Conservation (phyloP, 2,113 vertebrate genomes). For the Pithys albifrons region DNA sequence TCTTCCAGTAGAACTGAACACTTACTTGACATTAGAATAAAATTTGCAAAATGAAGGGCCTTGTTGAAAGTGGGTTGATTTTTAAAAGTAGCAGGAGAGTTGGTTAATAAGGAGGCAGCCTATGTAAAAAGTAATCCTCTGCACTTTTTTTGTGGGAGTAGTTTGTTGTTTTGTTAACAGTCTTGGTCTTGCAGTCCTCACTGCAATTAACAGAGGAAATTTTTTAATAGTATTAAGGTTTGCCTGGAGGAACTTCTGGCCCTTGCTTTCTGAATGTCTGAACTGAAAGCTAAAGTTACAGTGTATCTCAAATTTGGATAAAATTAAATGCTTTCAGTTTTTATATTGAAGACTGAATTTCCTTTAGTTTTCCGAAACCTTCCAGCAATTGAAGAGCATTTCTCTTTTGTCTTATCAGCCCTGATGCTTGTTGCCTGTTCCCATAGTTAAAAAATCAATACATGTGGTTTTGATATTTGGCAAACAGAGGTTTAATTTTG, state of each 20-base stretch:
- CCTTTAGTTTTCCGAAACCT: constrained; percentile 58
- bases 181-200: not conserved
- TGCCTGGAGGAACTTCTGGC: constrained; percentile 18
- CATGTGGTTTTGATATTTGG: constrained; percentile 77
- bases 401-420: constrained; percentile 58
- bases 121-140: not conserved
- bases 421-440: constrained; percentile 61
- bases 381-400: constrained; percentile 43
- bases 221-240: not conserved
- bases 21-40: constrained; percentile 25
- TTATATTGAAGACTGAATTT: constrained; percentile 55
- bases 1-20: not conserved
- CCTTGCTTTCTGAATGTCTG: constrained; percentile 42
- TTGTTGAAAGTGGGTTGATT: not conserved
- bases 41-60: constrained; percentile 23
- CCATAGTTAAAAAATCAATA: constrained; percentile 75
- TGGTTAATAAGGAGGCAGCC: not conserved
- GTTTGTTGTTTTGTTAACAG: not conserved
- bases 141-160: not conserved
- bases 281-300: constrained; percentile 45
- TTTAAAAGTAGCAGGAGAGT: not conserved
- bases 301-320: constrained; percentile 12
- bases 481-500: constrained; percentile 76
- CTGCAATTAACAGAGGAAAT: not conserved
- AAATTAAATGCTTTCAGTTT: constrained; percentile 57